A percentile compares a stretch with the other conserved stretches of the same genome.
Evolutionary conservation across 2,113 vertebrate genomes (phyloP).

Genomic region (Anguilla japonica): DNA sequence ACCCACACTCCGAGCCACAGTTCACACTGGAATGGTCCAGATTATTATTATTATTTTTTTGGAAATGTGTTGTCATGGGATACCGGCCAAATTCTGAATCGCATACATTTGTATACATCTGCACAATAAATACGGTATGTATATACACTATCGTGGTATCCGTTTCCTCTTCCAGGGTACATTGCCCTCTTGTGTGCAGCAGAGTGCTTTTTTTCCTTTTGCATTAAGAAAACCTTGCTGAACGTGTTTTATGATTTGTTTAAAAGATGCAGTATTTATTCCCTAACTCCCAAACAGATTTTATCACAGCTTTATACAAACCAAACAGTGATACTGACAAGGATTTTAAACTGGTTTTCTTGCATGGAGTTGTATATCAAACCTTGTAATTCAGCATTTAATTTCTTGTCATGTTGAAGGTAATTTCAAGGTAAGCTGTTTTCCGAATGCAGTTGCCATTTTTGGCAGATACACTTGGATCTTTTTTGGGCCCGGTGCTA

Average conservation of each 20-base stretch:
- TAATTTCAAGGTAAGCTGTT: slow-evolving; percentile 1
- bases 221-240: too few species aligned
- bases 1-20: too few species aligned
- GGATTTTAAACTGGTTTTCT: background rate
- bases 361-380: background rate
- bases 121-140: background rate
- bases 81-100: background rate
- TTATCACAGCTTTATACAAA: background rate
- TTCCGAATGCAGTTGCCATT: background rate
- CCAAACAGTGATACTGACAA: background rate
- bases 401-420: background rate
- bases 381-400: background rate
- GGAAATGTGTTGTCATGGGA: background rate
- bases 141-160: background rate
- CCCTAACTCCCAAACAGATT: background rate
- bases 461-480: background rate
- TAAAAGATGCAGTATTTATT: background rate
- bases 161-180: background rate
- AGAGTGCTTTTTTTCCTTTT: background rate
- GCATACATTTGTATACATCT: background rate
- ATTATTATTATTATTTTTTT: background rate
- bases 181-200: background rate
- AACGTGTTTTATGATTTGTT: background rate
- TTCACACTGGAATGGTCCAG: too few species aligned
- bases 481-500: background rate